Evolutionary conservation across 2,797 vertebrate species (phyloP), one percentile per base, ranked within the genome.

Genomic region (Pogonophryne albipinna): DNA sequence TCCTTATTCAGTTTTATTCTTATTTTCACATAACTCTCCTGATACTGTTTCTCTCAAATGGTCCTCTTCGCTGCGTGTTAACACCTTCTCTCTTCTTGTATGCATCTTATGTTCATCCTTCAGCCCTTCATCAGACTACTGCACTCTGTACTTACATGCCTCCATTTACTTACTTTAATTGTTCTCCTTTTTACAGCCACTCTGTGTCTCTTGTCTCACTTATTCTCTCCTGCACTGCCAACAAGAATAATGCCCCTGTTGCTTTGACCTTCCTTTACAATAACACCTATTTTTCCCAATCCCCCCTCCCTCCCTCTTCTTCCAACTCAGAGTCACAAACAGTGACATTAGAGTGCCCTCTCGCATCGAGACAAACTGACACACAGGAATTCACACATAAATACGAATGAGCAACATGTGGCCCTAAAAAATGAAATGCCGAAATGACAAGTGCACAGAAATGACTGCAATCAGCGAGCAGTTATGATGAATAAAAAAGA

Each of bases 381-480:
- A 62, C 66, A 42, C 31, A 76, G 13, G 50, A 42, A 23, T 6
- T 41, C 50, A 63, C 59, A 64, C 76, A 73, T 66, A 70, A 79
- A 74, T 52, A 66, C 19, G 17, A 41, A 68, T 17, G 1, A 49
- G 66, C 15, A 4, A 47, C 14, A 10, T 42, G 67, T 0, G 58
- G 52, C 47, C 2, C 57, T 74, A 74, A 82, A 71, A 57, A 47
- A 63, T 38, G 8, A 38, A 38, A 19, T 63, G 13, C 49, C 17
- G 47, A 70, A 80, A 83, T 74, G 67, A 83, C 2, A 71, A 90
- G 83, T 57, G 74, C 67, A 59, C 14, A 74, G 47, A 90, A 90
- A 91, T 90, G 34, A 89, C 88, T 71, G 80, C 83, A 91, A 92
- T 93, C 89, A 87, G 68, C 0, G 1, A 42, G 80, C 77, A 83